Base-by-base conservation (phyloP, 2,888 invertebrate species). In the Aquatica leii region DNA sequence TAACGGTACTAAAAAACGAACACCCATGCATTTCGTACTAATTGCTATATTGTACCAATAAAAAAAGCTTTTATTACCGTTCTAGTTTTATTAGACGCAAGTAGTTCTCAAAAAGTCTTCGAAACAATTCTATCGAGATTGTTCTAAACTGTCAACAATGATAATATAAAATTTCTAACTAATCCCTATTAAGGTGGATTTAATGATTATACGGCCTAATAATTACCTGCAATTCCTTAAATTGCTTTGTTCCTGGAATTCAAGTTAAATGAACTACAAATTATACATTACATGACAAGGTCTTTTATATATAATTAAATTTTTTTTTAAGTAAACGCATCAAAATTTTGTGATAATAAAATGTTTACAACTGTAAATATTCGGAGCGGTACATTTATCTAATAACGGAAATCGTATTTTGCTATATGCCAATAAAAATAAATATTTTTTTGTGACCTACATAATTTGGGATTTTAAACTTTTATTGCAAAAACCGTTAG, bases 241-340 rank as follows among this genome's bases (percentile, higher is more conserved):
- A 46, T 46, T 46, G n/a, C 46, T 46, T 46, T 46, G 46, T 46
- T 46, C 46, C 46, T 46, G 46, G 46, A 46, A 46, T 46, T 46
- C 46, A 20, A 46, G 46, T 46, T 46, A 46, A 46, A 46, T 46
- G 46, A 46, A 46, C 46, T 46, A 46, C 20, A 46, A 46, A 46
- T 46, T 46, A 46, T 41, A 41, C 15, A 41, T 15, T 15, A 4
- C 6, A 5, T n/a, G n/a, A 8, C 18, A 46, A 46, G 46, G 46
- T n/a, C 41, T 43, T 43, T 43, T 14, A 43, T 14, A 6, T 43
- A 37, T 37, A n/a, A 12, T 37, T 37, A 37, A 37, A n/a, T n/a
- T 24, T 41, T 14, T 14, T 15, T 41, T 6, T 41, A 41, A 8
- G 6, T 41, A n/a, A n/a, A 14, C 15, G 14, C n/a, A 41, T 41